Percentiles rank a stretch among this genome's conserved stretches.
Conservation (phyloP, 2,888 invertebrate genomes). For the Cecidostiba fungosa region DNA sequence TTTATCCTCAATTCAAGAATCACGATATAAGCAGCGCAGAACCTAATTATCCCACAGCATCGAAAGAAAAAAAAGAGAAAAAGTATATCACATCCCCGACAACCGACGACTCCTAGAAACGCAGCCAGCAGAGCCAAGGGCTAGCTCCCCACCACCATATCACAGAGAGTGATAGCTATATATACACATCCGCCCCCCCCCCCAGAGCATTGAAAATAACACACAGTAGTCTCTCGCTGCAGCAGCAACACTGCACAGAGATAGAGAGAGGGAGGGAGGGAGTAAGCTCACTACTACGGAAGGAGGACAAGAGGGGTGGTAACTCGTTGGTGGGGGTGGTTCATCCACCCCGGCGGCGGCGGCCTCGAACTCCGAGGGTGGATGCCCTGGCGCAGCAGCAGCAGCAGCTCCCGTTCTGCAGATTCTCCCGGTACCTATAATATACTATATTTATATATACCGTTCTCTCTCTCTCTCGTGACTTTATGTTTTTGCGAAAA, state of each 20-base stretch:
- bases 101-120: background rate
- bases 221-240: background rate
- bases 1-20: background rate
- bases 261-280: background rate
- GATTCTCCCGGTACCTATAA: slow-evolving; percentile 46
- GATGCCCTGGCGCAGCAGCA: slow-evolving; percentile 53
- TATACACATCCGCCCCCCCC: background rate
- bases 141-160: background rate
- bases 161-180: background rate
- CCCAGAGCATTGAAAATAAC: background rate
- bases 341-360: slow-evolving; percentile 58
- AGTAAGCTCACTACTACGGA: background rate
- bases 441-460: background rate
- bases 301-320: slow-evolving; percentile 20
- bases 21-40: background rate
- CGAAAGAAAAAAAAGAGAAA: background rate
- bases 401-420: slow-evolving; percentile 52
- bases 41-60: background rate
- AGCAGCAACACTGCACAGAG: background rate
- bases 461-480: background rate
- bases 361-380: slow-evolving; percentile 57
- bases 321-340: slow-evolving; percentile 32
- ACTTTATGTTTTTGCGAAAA: background rate
- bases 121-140: slow-evolving; percentile 9
- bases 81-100: background rate